Percentiles rank a stretch among this genome's conserved stretches.
These are phyloP conservation scores for Anarhynchus alexandrinus DNA, from an alignment of 2,113 vertebrate species.

Conservation along the genomic window DNA sequence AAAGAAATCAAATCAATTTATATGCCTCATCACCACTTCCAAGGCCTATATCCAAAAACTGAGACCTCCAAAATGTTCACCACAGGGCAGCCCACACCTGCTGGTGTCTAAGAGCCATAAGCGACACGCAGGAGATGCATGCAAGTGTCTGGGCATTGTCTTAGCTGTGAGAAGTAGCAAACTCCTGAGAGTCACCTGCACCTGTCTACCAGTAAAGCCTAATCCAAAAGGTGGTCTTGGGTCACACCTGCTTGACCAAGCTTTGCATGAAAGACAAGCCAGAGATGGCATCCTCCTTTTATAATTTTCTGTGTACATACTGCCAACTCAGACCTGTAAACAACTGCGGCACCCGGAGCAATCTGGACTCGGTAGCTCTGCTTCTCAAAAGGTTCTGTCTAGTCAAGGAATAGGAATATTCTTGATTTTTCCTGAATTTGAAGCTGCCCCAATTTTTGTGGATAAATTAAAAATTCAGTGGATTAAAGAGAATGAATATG, in stretches of 20 bases:
- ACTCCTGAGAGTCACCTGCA: neutral
- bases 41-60: neutral
- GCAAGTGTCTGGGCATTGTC: neutral
- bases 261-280: neutral
- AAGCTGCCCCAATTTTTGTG: neutral
- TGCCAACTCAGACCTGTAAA: neutral
- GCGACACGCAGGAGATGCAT: neutral
- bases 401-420: neutral
- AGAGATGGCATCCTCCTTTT: neutral
- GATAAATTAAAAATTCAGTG: neutral
- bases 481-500: neutral
- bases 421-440: neutral
- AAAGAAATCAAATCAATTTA: neutral
- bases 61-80: neutral
- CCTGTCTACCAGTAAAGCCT: neutral
- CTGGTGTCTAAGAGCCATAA: neutral
- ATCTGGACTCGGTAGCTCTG: neutral
- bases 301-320: neutral
- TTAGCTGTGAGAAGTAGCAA: neutral
- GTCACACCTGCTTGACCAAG: neutral
- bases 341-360: neutral
- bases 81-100: neutral
- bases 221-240: neutral
- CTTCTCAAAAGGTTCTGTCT: neutral
- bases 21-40: neutral